phyloP scores from a whole-genome alignment of 2,888 invertebrate genomes.

The Polia nebulosa region DNA sequence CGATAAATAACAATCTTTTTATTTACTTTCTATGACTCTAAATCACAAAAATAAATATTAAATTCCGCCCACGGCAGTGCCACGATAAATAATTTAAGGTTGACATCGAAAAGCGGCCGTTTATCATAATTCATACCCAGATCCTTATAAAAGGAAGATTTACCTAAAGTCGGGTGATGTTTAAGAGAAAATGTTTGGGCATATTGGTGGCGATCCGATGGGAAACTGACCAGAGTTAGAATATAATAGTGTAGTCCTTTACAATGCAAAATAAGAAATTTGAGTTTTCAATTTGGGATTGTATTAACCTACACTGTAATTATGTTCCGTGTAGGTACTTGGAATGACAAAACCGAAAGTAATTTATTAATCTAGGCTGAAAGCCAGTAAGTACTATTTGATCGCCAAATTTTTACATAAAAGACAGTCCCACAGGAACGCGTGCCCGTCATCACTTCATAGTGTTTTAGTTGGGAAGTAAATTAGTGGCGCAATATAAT shows the following conservation, averaged over 20 bases:
- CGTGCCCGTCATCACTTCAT: too few species aligned
- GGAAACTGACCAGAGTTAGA: not conserved
- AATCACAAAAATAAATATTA: constrained; percentile 52
- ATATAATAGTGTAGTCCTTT: constrained; percentile 15
- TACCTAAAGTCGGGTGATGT: constrained; percentile 43
- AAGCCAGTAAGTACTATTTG: too few species aligned
- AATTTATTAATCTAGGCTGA: too few species aligned
- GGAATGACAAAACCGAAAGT: too few species aligned
- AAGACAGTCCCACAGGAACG: too few species aligned
- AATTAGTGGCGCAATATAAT: too few species aligned
- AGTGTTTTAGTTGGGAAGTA: too few species aligned
- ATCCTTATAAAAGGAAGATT: constrained; percentile 56
- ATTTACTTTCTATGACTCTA: constrained; percentile 18
- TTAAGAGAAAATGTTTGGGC: constrained; percentile 36
- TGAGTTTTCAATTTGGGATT: not conserved
- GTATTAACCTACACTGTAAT: not conserved
- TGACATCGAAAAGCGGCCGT: constrained; percentile 60
- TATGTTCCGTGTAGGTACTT: too few species aligned
- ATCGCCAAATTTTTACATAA: too few species aligned
- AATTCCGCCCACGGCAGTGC: constrained; percentile 35
- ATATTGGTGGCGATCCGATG: constrained; percentile 25
- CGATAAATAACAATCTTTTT: not conserved
- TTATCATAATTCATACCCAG: constrained; percentile 59
- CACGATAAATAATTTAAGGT: constrained; percentile 57
- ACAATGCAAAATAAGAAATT: not conserved